Conservation (phyloP, 2,797 vertebrate genomes). For the Holocentrus rufus region DNA sequence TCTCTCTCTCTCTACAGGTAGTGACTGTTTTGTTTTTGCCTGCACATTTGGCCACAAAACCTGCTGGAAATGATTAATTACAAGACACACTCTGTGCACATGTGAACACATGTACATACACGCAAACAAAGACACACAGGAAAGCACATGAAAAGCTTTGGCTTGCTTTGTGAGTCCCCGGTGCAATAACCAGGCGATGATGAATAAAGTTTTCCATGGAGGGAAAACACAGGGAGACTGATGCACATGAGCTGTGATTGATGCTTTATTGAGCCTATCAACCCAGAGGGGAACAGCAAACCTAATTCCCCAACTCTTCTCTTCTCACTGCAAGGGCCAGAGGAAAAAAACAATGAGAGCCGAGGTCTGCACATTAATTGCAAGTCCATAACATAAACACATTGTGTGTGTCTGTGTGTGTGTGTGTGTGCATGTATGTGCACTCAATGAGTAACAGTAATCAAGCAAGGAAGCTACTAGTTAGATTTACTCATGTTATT, state of each 20-base stretch:
- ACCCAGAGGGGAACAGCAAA: constrained; percentile 46
- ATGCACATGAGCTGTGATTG: constrained; percentile 47
- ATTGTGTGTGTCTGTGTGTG: constrained; percentile 10
- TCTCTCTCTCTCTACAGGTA: constrained; percentile 1
- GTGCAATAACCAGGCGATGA: constrained; percentile 14
- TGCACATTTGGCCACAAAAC: constrained; percentile 5
- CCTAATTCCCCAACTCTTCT: constrained; percentile 29
- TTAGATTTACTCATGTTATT: too few species aligned
- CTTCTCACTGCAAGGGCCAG: constrained; percentile 19
- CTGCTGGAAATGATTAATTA: constrained; percentile 8
- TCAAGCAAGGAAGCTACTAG: too few species aligned
- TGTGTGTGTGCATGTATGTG: constrained; percentile 15
- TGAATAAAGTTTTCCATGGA: constrained; percentile 50
- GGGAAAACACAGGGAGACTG: constrained; percentile 36
- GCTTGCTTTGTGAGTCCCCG: constrained; percentile 20
- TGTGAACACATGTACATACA: constrained; percentile 4
- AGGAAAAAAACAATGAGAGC: constrained; percentile 30
- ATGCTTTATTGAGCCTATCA: constrained; percentile 62
- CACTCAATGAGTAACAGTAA: neutral
- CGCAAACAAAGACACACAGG: neutral
- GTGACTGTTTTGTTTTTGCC: neutral
- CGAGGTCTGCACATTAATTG: constrained; percentile 51
- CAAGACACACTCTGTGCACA: neutral
- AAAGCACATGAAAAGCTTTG: constrained; percentile 21
- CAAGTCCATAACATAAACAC: constrained; percentile 43